A percentile compares a stretch with the other conserved stretches of the same genome.
These are phyloP conservation scores for Euzophera pinguis DNA, from an alignment of 2,888 invertebrate genomes.

Conservation along the genomic window DNA sequence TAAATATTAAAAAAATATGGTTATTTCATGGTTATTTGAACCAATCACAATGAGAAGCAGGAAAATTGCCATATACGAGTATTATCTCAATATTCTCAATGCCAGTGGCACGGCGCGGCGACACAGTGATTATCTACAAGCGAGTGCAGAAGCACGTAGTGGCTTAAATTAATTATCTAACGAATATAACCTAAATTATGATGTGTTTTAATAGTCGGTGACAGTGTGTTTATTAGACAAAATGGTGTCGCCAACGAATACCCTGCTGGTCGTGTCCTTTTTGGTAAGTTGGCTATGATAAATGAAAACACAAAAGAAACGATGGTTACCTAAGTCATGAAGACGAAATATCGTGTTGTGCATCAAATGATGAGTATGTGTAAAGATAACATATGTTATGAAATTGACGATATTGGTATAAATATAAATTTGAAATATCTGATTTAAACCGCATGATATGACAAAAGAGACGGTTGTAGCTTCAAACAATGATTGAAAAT, in stretches of 20 bases:
- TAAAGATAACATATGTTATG: no score
- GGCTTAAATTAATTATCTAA: not conserved
- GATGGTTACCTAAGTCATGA: not conserved
- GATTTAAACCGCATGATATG: no score
- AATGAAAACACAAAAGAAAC: not conserved
- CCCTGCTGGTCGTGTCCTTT: slow-evolving; percentile 33
- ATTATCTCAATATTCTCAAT: slow-evolving; percentile 10
- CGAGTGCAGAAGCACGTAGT: slow-evolving; percentile 3
- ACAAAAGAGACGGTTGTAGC: no score
- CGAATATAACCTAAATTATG: not conserved
- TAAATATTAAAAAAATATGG: not conserved
- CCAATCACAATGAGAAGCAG: not conserved
- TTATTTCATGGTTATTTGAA: not conserved
- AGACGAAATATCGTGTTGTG: no score
- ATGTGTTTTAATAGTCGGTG: not conserved
- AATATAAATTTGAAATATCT: no score
- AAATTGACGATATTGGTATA: no score
- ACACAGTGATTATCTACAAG: slow-evolving; percentile 3
- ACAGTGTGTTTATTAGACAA: not conserved
- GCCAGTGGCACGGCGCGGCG: slow-evolving; percentile 1
- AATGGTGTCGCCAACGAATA: slow-evolving; percentile 30
- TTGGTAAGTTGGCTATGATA: slow-evolving; percentile 22
- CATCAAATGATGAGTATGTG: no score
- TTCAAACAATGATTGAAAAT: no score
- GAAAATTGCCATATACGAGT: not conserved